Evolutionary conservation across 2,888 invertebrate genomes (phyloP), one percentile per base, ranked within the genome.

Genomic region (Leptothorax acervorum): DNA sequence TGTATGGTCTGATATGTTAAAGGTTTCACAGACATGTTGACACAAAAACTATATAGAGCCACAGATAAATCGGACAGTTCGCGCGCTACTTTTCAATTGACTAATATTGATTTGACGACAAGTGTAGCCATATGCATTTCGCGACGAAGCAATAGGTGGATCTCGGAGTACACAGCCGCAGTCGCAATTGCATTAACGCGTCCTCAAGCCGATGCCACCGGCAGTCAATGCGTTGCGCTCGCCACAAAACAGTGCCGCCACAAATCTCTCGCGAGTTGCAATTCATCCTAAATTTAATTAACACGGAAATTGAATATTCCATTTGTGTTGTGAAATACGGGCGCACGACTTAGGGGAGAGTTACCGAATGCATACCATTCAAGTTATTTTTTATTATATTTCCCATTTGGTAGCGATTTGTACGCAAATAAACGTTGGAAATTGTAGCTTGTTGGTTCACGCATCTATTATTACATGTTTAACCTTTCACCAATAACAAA

Each of bases 81-180:
- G 57, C 68, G 78, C 66, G 78, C 82, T 55, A 83, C 78, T 66
- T 85, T 71, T 84, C 74, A 88, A 86, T 84, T 84, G 84, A 88
- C 86, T 84, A 87, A 87, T 82, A 88, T 88, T 65, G 88, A 88
- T 83, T 89, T 60, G 73, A 75, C 18, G 85, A 86, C 88, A 82
- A 79, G 62, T 82, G 81, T 87, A 85, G 68, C 45, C 68, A 73
- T 73, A 65, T 85, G 68, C 82, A 74, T 65, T 83, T 85, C 68
- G 71, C 65, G 83, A 82, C 84, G 74, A 39, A 81, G 87, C 85
- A 83, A 87, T 84, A 85, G 79, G 86, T 87, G 74, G 48, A 71
- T 90, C 92, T 92, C 91, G 90, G 89, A 90, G 92, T 92, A 92
- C 92, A 82, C 86, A 86, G 86, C 88, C 87, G 86, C 90, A 90